Conservation (phyloP, 2,113 vertebrate genomes). For the Scomber japonicus region DNA sequence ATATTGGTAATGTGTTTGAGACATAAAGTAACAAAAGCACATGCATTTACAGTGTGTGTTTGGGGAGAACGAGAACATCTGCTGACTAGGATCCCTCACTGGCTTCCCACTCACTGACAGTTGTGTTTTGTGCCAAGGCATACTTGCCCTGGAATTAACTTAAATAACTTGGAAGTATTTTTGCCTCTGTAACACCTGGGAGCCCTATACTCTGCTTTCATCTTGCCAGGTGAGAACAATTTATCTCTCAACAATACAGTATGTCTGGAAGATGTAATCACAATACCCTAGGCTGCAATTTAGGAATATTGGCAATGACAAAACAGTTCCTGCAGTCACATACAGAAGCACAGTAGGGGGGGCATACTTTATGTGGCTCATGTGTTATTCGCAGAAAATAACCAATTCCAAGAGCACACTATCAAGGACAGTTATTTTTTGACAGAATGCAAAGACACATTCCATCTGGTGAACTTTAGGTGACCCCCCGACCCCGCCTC, state of each 20-base stretch:
- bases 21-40: no score
- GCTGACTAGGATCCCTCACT: no score
- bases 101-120: no score
- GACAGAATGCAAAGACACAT: not conserved
- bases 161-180: constrained; percentile 31
- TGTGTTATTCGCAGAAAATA: not conserved
- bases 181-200: not conserved
- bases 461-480: not conserved
- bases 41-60: no score
- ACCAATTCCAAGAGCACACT: not conserved
- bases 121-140: not conserved
- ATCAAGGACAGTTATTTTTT: not conserved
- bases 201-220: not conserved
- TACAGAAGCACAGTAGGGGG: not conserved
- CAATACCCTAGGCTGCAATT: constrained; percentile 32
- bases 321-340: not conserved
- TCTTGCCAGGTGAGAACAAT: constrained; percentile 6
- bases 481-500: not conserved
- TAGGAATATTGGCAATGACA: constrained; percentile 16
- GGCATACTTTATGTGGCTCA: not conserved
- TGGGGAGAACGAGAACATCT: no score
- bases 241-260: constrained; percentile 23
- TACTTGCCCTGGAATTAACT: constrained; percentile 18
- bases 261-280: constrained; percentile 36
- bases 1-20: no score